Base-by-base conservation (phyloP, 2,113 vertebrate species). In the Grus americana region DNA sequence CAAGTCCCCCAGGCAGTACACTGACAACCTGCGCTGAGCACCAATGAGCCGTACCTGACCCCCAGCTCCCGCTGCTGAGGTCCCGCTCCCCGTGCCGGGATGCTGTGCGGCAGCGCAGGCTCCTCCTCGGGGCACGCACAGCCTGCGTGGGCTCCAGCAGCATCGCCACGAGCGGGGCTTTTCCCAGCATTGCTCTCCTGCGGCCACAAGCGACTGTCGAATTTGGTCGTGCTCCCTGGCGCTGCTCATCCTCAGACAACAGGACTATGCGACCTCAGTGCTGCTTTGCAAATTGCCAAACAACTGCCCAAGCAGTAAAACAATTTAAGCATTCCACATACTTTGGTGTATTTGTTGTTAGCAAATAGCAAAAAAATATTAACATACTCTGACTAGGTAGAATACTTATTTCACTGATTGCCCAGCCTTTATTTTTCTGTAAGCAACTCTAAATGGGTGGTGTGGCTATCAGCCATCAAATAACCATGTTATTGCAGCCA, bases 51-150 rank as follows among this genome's bases (percentile, higher is more conserved):
- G 27, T 36, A 20, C 11, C 62, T 50, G 79, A 24, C 2, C 30
- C 30, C 21, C 75, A 75, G 38, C 10, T 36, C 14, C 21, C 0
- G 0, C 16, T 23, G 72, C 10, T 2, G 30, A 88, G 49, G 59
- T 3, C 2, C 68, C 44, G 6, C 2, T 4, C 10, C 23, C 66
- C 1, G 0, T 15, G 27, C 58, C 3, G 4, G 61, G 76, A 4
- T 12, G 12, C 50, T 59, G 54, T 70, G 42, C 5, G 3, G 65
- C 58, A 54, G 61, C 6, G 2, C 30, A 5, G 50, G 65, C 16
- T 42, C 32, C 72, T 72, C 42, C 81, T 42, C 26, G 4, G 73
- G 38, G 38, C 49, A 63, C 29, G 0, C 52, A 4, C 23, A 66
- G 46, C 52, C 29, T 44, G 5, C 2, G 0, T 1, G 29, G 40